Base-by-base conservation (phyloP, 2,888 invertebrate genomes). In the Barypeithes pellucidus region DNA sequence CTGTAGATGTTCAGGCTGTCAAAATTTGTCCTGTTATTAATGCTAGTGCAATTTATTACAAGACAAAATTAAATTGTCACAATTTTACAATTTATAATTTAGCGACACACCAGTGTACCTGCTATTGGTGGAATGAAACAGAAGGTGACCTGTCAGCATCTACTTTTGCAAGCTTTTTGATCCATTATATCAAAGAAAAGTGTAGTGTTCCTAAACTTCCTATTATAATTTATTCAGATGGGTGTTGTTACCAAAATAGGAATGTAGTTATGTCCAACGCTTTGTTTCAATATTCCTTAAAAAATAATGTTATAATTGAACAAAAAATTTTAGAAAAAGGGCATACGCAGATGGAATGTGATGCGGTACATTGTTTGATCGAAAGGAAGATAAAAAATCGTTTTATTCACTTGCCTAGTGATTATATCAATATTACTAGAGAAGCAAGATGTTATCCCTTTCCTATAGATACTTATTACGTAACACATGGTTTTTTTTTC, bases 161-260 rank as follows among this genome's bases (percentile, higher is more conserved):
- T 22, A 75, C 74, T 24, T 77, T 69, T 50, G 77, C 72, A 45
- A 67, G 68, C 7, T 75, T 61, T 57, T 3, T 75, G n/a, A 54
- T 70, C 11, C 52, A 75, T 24, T 73, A 75, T 43, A 69, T 75
- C 9, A n/a, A 43, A 47, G 33, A 57, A 39, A 59, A 57, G 43
- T 73, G 24, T 12, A 63, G n/a, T 22, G 11, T 20, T 47, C 41
- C 14, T 57, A 76, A 76, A 54, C 69, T 75, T 11, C 77, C 77
- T 11, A 62, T 81, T 18, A 75, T 81, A 20, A 72, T 82, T 18
- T 82, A 77, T 59, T 79, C 77, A 50, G 80, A 81, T 75, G 79
- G 79, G 2, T 82, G 81, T 68, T 76, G 76, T 0, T 73, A 75
- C 41, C 82, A 81, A 75, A 82, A 83, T 68, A 54, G 78, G 59